Evolutionary conservation across 2,113 vertebrate species (phyloP).

Genomic region (Recurvirostra avosetta): DNA sequence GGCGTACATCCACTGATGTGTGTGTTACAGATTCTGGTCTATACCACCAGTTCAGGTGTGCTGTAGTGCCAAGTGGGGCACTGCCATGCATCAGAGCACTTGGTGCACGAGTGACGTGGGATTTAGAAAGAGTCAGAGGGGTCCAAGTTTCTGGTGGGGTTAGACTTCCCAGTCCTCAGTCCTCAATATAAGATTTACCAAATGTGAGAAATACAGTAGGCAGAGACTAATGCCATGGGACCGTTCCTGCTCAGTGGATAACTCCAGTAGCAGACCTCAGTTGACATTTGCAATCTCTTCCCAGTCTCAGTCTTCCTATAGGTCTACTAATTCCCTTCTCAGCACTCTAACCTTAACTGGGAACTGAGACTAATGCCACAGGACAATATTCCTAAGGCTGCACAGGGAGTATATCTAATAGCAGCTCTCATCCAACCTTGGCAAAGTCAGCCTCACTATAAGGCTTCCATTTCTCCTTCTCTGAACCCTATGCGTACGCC

Average conservation of each 20-base stretch:
- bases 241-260: background rate
- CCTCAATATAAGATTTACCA: background rate
- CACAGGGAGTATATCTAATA: background rate
- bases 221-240: background rate
- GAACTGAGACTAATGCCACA: background rate
- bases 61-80: background rate
- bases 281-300: background rate
- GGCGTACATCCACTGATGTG: rapidly evolving
- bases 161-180: background rate
- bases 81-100: background rate
- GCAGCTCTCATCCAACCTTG: background rate
- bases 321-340: background rate
- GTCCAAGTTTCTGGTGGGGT: background rate
- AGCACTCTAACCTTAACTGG: background rate
- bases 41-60: background rate
- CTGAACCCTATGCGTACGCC: background rate
- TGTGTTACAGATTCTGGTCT: background rate
- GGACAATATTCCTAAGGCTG: background rate
- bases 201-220: background rate
- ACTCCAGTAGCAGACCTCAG: background rate
- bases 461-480: background rate
- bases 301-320: background rate
- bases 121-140: background rate
- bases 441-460: background rate
- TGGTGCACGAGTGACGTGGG: rapidly evolving